phyloP scores from a whole-genome alignment of 2,888 invertebrate species.

The Leucophenga montana region DNA sequence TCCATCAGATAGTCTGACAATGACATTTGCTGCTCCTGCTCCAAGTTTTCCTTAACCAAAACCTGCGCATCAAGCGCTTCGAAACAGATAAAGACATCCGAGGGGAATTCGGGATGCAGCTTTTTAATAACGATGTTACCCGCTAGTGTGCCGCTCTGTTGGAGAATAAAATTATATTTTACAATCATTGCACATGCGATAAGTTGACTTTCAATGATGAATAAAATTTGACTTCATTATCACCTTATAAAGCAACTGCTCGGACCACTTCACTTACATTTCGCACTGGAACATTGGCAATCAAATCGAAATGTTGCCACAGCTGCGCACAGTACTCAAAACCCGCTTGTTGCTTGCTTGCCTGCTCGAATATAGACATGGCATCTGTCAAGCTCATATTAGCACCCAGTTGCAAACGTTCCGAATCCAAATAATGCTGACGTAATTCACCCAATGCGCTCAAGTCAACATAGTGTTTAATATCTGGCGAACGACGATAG shows the following conservation, averaged over 20 bases:
- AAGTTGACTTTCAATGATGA: background rate
- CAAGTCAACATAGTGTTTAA: conserved; percentile 78
- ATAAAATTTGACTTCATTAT: background rate
- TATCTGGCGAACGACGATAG: conserved; percentile 59
- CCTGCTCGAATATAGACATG: conserved; percentile 72
- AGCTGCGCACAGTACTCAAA: conserved; percentile 75
- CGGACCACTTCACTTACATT: conserved; percentile 74
- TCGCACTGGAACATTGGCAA: conserved; percentile 79
- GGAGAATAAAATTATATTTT: background rate
- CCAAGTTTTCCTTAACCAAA: conserved; percentile 36
- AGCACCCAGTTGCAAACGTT: conserved; percentile 47
- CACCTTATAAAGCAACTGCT: background rate
- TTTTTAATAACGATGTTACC: conserved; percentile 81
- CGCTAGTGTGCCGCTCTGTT: conserved; percentile 77
- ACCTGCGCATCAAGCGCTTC: conserved; percentile 54
- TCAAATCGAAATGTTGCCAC: conserved; percentile 76
- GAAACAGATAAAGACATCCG: conserved; percentile 77
- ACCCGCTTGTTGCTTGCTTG: conserved; percentile 67
- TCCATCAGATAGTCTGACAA: conserved; percentile 75
- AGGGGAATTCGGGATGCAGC: conserved; percentile 78
- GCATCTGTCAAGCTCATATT: conserved; percentile 74
- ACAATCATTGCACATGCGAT: background rate
- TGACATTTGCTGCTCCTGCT: conserved; percentile 60
- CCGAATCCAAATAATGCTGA: conserved; percentile 65
- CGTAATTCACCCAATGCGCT: conserved; percentile 76